phyloP scores from a whole-genome alignment of 2,888 invertebrate genomes.

The Hirtodrosophila histrioides region DNA sequence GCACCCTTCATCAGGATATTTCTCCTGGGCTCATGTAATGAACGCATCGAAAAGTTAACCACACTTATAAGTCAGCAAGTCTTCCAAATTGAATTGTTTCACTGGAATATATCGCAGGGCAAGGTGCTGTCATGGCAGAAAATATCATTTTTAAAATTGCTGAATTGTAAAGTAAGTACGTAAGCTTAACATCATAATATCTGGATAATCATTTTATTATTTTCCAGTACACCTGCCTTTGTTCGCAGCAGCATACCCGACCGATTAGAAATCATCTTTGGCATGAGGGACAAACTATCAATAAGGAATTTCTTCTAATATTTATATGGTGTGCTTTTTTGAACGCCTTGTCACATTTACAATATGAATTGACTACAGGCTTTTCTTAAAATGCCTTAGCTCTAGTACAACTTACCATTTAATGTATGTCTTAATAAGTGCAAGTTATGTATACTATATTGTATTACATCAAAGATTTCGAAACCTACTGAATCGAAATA shows the following conservation, averaged over 20 bases:
- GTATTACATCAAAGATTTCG: too few relatives aligned
- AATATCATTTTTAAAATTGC: background rate
- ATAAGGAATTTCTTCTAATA: conserved; percentile 6
- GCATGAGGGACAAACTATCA: conserved; percentile 11
- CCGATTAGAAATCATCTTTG: conserved; percentile 22
- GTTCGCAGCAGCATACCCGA: conserved; percentile 1
- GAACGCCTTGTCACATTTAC: conserved; percentile 15
- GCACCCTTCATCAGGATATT: conserved; percentile 1
- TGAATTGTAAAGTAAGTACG: conserved; percentile 3
- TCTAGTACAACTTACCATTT: too few relatives aligned
- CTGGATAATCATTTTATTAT: background rate
- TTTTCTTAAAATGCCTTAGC: too few relatives aligned
- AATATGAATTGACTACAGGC: background rate
- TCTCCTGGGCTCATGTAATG: conserved; percentile 5
- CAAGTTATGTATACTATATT: too few relatives aligned
- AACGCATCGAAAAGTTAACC: conserved; percentile 10
- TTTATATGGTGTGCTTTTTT: conserved; percentile 8
- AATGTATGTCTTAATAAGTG: too few relatives aligned
- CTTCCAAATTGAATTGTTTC: background rate
- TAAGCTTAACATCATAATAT: background rate
- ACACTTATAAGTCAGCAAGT: background rate
- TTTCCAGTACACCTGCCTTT: conserved; percentile 9
- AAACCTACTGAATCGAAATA: too few relatives aligned
- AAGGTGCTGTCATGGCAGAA: too few relatives aligned
- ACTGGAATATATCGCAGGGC: background rate